Base-by-base conservation (phyloP, 2,888 invertebrate species). In the Microctonus aethiopoides region DNA sequence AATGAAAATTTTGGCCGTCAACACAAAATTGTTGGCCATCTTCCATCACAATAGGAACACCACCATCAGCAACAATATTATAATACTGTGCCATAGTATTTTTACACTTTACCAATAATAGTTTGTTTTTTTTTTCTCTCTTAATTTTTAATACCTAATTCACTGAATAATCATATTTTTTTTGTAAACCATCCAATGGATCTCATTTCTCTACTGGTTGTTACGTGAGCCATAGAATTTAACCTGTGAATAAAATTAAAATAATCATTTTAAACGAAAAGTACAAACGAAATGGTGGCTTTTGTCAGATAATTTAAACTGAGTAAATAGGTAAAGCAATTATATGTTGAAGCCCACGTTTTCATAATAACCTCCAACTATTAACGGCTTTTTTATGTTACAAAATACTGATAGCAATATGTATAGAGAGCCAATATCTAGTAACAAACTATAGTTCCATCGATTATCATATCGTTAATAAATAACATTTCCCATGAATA, bases 51-150 rank as follows among this genome's bases (percentile, higher is more conserved):
- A 80, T 77, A 56, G 83, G 80, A 79, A 83, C 82, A 81, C 81
- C 80, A 74, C 82, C 72, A 80, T 82, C 82, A 75, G 82, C 76
- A 77, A 85, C 80, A 72, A 85, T 72, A 77, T 86, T 85, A 80
- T 77, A 83, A 82, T 83, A 84, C 73, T 85, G 83, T 79, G 83
- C 86, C 86, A 86, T 86, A 76, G 74, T 77, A 76, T 68, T 64
- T n/a, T 62, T 67, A 70, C 67, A 70, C 63, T 56, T 52, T 65
- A 34, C 56, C 16, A 26, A 34, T 54, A 39, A 59, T 59, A 56
- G 26, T 57, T 34, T 16, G 7, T 16, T 16, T 16, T 16, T 7
- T 63, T 32, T 67, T 20, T 57, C 60, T 41, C 70, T 68, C n/a
- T n/a, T n/a, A n/a, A n/a, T n/a, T n/a, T n/a, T n/a, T n/a, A n/a